Evolutionary conservation across 2,113 vertebrate species (phyloP).

Genomic region (Brachypodius melanocephalos): DNA sequence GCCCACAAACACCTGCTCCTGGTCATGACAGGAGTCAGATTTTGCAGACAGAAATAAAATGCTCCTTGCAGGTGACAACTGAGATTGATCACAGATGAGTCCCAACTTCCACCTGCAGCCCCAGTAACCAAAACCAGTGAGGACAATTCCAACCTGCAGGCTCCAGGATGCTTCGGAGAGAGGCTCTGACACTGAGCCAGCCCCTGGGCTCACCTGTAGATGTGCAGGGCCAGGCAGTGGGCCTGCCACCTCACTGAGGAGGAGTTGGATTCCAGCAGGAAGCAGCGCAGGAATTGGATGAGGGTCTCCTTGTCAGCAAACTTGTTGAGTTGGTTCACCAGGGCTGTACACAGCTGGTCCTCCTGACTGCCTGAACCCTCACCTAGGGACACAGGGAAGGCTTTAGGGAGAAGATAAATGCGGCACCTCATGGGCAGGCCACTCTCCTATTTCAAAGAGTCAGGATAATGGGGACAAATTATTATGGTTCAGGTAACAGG

Average conservation of each 20-base stretch:
- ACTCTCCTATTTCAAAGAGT: not conserved
- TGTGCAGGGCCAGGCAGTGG: conserved; percentile 93
- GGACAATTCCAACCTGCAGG: not conserved
- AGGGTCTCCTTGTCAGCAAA: conserved; percentile 98
- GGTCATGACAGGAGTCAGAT: not conserved
- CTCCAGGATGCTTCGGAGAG: not conserved
- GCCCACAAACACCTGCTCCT: not conserved
- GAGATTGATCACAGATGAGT: accelerated
- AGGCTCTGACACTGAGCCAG: not conserved
- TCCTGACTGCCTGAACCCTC: conserved; percentile 90
- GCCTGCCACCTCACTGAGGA: conserved; percentile 98
- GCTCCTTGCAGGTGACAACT: not conserved
- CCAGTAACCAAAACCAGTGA: not conserved
- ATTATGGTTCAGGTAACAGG: not conserved
- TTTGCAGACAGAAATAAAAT: not conserved
- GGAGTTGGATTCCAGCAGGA: conserved; percentile 95
- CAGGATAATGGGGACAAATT: not conserved
- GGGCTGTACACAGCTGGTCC: conserved; percentile 92
- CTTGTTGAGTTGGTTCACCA: conserved; percentile 96
- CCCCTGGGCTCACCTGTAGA: conserved; percentile 85
- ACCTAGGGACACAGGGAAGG: conserved; percentile 66
- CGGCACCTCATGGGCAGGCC: not conserved
- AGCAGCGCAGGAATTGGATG: conserved; percentile 96
- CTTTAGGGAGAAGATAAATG: not conserved
- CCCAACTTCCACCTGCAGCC: not conserved